Conservation (phyloP, 35 echinoderm and acorn worm species). For the Heliocidaris erythrogramma region DNA sequence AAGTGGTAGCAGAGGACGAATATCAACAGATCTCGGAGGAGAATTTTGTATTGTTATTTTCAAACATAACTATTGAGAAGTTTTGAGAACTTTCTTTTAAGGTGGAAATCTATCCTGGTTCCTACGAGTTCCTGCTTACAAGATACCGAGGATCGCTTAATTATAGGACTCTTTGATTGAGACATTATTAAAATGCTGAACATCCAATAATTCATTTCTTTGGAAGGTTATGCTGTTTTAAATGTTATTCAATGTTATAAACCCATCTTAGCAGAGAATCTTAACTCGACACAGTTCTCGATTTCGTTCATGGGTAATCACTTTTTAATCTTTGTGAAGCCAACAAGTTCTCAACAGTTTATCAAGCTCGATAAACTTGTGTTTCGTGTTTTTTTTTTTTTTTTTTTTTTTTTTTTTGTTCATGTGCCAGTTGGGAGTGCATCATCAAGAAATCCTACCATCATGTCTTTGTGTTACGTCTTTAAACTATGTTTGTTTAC, state of each 20-base stretch:
- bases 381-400: neutral
- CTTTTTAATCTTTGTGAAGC: neutral
- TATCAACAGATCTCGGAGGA: neutral
- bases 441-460: neutral
- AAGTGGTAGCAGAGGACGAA: neutral
- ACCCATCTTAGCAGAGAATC: neutral
- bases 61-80: neutral
- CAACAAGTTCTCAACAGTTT: neutral
- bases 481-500: neutral
- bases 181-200: too few relatives aligned
- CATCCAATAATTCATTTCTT: too few relatives aligned
- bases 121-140: neutral
- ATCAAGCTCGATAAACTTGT: neutral
- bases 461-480: neutral
- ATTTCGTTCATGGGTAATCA: neutral
- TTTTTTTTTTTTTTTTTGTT: too few relatives aligned
- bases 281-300: neutral
- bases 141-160: neutral
- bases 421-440: neutral
- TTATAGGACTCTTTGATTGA: neutral
- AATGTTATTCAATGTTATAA: neutral
- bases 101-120: neutral
- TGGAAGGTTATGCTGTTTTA: too few relatives aligned
- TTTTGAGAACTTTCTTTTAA: neutral
- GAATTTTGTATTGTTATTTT: neutral